Evolutionary conservation across 2,797 vertebrate species (phyloP).

Genomic region (Dallia pectoralis): DNA sequence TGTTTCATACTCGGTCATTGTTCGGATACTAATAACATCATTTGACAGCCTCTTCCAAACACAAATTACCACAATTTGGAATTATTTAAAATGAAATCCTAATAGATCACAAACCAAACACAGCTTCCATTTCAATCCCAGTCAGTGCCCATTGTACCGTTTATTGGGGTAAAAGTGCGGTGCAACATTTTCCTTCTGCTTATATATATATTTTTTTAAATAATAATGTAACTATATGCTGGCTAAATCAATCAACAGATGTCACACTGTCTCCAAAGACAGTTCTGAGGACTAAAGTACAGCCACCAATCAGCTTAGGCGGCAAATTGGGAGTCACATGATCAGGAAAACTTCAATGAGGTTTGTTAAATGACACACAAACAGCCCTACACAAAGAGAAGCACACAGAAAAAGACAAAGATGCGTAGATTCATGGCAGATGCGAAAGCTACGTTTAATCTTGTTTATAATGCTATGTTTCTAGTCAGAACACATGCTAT

Average conservation of each 20-base stretch:
- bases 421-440: not conserved
- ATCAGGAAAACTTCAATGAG: not conserved
- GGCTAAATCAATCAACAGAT: slow-evolving; percentile 26
- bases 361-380: not conserved
- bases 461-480: slow-evolving; percentile 9
- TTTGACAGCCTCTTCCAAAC: slow-evolving; percentile 24
- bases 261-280: no score
- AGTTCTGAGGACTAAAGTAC: no score
- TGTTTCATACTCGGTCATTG: not conserved
- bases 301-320: no score
- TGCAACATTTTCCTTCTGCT: slow-evolving; percentile 9
- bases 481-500: no score
- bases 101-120: not conserved
- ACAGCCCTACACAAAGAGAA: no score
- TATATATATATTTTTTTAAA: slow-evolving; percentile 35
- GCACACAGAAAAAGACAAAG: no score
- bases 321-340: no score
- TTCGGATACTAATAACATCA: slow-evolving; percentile 8
- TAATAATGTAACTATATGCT: slow-evolving; percentile 31
- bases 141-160: slow-evolving; percentile 32
- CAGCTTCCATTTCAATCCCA: slow-evolving; percentile 26
- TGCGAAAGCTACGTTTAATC: slow-evolving; percentile 20
- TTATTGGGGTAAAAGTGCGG: slow-evolving; percentile 18
- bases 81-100: slow-evolving; percentile 22
- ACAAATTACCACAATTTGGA: slow-evolving; percentile 20